These are phyloP conservation scores for Druon quercuslanigerum DNA, from an alignment of 1,140 invertebrate species.

Conservation along the genomic window DNA sequence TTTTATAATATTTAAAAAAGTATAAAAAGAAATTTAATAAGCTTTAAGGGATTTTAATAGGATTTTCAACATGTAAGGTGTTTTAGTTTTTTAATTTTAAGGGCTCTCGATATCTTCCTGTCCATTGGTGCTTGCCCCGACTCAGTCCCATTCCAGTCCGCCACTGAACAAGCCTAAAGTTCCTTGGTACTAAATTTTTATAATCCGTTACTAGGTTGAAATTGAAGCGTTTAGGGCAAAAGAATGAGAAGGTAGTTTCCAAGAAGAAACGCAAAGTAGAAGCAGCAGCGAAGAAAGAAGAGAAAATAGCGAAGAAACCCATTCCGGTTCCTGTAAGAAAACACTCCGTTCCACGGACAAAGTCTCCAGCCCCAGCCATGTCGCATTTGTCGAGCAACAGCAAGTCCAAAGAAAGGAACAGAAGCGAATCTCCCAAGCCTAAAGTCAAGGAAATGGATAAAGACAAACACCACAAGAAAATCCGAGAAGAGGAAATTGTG, in stretches of 20 bases:
- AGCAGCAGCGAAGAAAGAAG: slow-evolving; percentile 61
- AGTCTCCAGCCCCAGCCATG: slow-evolving; percentile 58
- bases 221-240: slow-evolving; percentile 67
- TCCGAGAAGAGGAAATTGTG: slow-evolving; percentile 59
- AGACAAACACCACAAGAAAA: slow-evolving; percentile 64
- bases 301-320: slow-evolving; percentile 64
- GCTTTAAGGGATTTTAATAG: no score
- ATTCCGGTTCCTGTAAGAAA: slow-evolving; percentile 55
- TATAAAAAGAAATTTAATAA: no score
- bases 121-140: no score
- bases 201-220: slow-evolving; percentile 60
- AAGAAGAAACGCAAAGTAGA: slow-evolving; percentile 73
- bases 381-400: slow-evolving; percentile 49
- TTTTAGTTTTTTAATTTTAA: slow-evolving; percentile 16
- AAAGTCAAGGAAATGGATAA: slow-evolving; percentile 61
- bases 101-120: no score
- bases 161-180: no score
- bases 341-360: slow-evolving; percentile 57
- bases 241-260: slow-evolving; percentile 63
- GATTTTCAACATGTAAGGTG: no score
- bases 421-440: slow-evolving; percentile 69
- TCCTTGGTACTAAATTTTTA: no score
- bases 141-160: no score
- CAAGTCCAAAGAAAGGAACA: slow-evolving; percentile 66
- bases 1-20: no score